These are phyloP conservation scores for Salvelinus sp. DNA, from an alignment of 2,113 vertebrate species.

Conservation along the genomic window DNA sequence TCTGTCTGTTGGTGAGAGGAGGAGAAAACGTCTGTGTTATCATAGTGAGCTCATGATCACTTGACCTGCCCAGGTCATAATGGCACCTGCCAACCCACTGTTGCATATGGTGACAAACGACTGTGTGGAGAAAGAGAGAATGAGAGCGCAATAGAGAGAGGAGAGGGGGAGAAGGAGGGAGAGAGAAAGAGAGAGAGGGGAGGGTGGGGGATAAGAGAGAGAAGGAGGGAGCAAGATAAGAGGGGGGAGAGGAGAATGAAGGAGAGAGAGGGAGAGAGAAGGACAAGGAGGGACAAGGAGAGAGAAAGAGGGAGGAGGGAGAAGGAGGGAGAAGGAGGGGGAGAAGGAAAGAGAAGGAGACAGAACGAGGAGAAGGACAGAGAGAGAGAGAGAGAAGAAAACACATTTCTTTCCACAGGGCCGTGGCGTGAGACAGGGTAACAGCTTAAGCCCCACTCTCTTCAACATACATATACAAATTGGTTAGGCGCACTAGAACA, in stretches of 20 bases:
- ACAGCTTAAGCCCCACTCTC: no score
- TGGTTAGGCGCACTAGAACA: no score
- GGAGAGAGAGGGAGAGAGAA: background rate
- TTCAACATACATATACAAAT: no score
- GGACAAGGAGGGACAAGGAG: background rate
- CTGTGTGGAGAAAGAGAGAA: constrained; percentile 28
- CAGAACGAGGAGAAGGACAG: constrained; percentile 19
- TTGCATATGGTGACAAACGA: constrained; percentile 77
- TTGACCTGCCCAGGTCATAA: constrained; percentile 43
- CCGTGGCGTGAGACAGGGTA: no score
- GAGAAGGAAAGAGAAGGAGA: background rate
- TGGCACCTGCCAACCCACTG: constrained; percentile 52
- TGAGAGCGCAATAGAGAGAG: background rate
- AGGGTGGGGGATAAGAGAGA: background rate
- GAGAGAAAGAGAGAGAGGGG: background rate
- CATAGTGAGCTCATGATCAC: constrained; percentile 43
- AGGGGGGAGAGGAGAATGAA: background rate
- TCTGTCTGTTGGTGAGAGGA: background rate
- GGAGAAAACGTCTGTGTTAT: background rate
- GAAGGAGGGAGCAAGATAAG: background rate
- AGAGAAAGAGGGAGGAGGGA: background rate
- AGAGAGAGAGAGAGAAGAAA: constrained; percentile 1
- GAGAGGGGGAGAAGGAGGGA: constrained; percentile 15
- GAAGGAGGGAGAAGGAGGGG: background rate
- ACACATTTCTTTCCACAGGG: no score